Conservation (phyloP, 2,113 vertebrate species). For the Brachyhypopomus occidentalis region DNA sequence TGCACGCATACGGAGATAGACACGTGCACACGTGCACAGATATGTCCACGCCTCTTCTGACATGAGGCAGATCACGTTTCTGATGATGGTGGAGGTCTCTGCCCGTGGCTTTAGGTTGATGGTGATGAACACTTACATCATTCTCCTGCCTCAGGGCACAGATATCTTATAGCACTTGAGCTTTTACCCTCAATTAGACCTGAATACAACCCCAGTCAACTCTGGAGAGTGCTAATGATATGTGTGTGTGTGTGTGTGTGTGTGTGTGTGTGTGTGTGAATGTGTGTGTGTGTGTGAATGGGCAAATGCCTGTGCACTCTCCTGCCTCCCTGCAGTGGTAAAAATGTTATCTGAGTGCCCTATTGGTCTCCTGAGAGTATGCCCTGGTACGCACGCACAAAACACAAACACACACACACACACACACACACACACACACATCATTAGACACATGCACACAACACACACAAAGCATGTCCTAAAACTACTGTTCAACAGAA, state of each 20-base stretch:
- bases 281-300: no score
- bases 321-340: conserved; percentile 34
- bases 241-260: background rate
- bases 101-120: background rate
- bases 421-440: background rate
- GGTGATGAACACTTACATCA: conserved; percentile 14
- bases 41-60: no score
- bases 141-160: conserved; percentile 17
- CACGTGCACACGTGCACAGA: background rate
- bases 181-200: conserved; percentile 49
- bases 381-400: background rate
- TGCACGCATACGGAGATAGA: conserved; percentile 17
- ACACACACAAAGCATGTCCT: background rate
- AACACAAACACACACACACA: background rate
- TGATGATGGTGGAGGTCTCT: conserved; percentile 8
- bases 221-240: conserved; percentile 27
- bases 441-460: background rate
- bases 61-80: background rate
- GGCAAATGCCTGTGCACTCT: background rate
- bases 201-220: conserved; percentile 30
- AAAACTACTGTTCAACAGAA: no score
- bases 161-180: background rate
- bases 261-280: background rate
- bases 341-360: conserved; percentile 37
- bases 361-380: conserved; percentile 31